A percentile compares a stretch with the other conserved stretches of the same genome.
phyloP scores from a whole-genome alignment of 2,797 vertebrate species.

The Sarcoramphus papa region DNA sequence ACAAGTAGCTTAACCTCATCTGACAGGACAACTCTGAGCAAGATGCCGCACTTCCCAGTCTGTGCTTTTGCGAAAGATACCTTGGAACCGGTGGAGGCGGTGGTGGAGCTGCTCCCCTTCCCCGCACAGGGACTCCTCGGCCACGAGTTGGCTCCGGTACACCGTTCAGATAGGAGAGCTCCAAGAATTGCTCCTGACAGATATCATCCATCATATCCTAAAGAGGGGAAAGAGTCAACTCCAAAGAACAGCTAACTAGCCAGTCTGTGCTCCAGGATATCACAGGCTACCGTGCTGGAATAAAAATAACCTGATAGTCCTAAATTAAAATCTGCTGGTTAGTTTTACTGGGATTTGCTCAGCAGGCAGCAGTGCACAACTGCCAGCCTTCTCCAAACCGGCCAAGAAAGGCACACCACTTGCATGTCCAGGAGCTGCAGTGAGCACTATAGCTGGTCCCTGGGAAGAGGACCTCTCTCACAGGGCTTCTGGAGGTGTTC shows the following conservation, averaged over 20 bases:
- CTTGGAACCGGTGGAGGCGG: constrained; percentile 86
- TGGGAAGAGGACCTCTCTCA: not conserved
- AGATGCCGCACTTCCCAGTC: not conserved
- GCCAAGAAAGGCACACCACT: not conserved
- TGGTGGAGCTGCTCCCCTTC: constrained; percentile 88
- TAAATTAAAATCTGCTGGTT: not conserved
- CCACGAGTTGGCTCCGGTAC: constrained; percentile 85
- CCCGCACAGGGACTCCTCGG: constrained; percentile 84
- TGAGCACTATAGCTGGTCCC: not conserved
- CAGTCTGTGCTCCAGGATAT: not conserved
- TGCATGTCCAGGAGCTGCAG: not conserved
- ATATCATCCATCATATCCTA: constrained; percentile 98
- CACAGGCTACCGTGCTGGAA: not conserved
- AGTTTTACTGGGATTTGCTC: not conserved
- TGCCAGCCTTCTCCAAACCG: not conserved
- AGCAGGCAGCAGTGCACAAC: not conserved
- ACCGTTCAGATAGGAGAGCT: constrained; percentile 92
- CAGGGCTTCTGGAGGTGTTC: not conserved
- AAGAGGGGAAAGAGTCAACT: not conserved
- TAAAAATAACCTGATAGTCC: rapidly evolving
- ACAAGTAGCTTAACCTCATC: not conserved
- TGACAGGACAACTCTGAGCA: not conserved
- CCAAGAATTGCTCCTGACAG: constrained; percentile 93
- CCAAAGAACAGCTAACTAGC: not conserved
- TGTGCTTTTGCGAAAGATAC: constrained; percentile 64